Evolutionary conservation across 2,113 vertebrate species (phyloP), one percentile per base, ranked within the genome.

Genomic region (Marmota flaviventris): DNA sequence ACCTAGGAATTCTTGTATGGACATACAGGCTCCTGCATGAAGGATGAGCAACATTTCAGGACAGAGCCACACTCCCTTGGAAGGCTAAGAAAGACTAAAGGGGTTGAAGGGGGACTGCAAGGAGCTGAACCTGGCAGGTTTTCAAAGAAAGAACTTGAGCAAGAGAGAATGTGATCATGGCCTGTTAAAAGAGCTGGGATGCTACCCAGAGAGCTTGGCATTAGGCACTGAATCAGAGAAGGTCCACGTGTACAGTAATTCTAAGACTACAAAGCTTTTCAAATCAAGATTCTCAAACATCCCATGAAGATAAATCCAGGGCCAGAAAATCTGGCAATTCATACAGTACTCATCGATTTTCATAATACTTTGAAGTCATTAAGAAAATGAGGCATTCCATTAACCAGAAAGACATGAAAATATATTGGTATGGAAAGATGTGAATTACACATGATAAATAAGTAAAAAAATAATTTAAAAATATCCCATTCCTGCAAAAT

Each of bases 381-480:
- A 75, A 42, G 69, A 81, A 95, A 89, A 83, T 75, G 45, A 63
- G 27, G 20, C 67, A 95, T 81, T 82, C n/a, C 81, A 82, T 58
- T 73, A 95, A 85, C 12, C 32, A 82, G 20, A 17, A 79, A 93
- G 45, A 42, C 3, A 76, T 34, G 75, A 85, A 72, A 88, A 51
- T 18, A 4, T 39, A 73, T 88, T 85, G 48, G 2, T 72, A 56
- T 84, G 4, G 8, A 90, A 94, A 96, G 9, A 13, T 65, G 32
- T 77, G 27, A 94, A 84, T 82, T 84, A 61, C 67, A 84, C 22
- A 11, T 29, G 70, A 92, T 45, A 1, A 81, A 58, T 45, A 24
- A 22, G 16, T 24, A 20, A 16, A 24, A 73, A 81, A 72, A 25
- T 65, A 45, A 45, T 37, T 51, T 5, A 42, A 95, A 77, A 89